Evolutionary conservation across 2,797 vertebrate species (phyloP).

Genomic region (Orestias chungarensis): DNA sequence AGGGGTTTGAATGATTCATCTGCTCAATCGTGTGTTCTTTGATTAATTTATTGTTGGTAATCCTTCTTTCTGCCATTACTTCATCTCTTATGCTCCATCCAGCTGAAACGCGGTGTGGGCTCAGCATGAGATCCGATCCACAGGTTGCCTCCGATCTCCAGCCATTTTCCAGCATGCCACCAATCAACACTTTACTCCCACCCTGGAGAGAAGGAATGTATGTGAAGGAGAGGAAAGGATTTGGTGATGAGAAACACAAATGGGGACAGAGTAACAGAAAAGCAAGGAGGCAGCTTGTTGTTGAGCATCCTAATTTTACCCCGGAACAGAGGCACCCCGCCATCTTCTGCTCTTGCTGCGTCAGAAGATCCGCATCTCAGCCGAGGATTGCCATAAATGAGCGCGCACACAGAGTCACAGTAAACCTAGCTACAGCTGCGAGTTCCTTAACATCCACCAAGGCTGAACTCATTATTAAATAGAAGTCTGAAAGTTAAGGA

Average conservation of each 20-base stretch:
- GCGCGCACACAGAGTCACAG: constrained; percentile 26
- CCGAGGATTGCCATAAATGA: constrained; percentile 10
- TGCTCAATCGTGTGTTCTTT: constrained; percentile 32
- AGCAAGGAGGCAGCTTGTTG: constrained; percentile 41
- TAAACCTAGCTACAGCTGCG: constrained; percentile 31
- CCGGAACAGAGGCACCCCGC: constrained; percentile 22
- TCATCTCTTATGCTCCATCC: constrained; percentile 53
- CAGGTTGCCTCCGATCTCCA: constrained; percentile 60
- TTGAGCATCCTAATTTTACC: constrained; percentile 59
- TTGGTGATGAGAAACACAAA: constrained; percentile 43
- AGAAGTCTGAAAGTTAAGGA: constrained; percentile 6
- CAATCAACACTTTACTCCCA: constrained; percentile 78
- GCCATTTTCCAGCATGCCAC: constrained; percentile 72
- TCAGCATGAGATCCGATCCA: constrained; percentile 51
- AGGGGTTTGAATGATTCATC: constrained; percentile 30
- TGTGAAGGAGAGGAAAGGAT: constrained; percentile 24
- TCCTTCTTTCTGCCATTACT: constrained; percentile 13
- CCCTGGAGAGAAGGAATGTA: constrained; percentile 46
- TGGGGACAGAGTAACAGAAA: constrained; percentile 46
- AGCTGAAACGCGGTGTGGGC: constrained; percentile 38
- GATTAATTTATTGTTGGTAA: constrained; percentile 36
- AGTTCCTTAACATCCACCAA: constrained; percentile 22
- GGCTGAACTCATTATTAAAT: constrained; percentile 29
- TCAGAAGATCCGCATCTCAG: constrained; percentile 40
- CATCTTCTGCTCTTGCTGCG: constrained; percentile 36